Conservation (phyloP, 2,797 vertebrate species). For the Psittacula derbiana region DNA sequence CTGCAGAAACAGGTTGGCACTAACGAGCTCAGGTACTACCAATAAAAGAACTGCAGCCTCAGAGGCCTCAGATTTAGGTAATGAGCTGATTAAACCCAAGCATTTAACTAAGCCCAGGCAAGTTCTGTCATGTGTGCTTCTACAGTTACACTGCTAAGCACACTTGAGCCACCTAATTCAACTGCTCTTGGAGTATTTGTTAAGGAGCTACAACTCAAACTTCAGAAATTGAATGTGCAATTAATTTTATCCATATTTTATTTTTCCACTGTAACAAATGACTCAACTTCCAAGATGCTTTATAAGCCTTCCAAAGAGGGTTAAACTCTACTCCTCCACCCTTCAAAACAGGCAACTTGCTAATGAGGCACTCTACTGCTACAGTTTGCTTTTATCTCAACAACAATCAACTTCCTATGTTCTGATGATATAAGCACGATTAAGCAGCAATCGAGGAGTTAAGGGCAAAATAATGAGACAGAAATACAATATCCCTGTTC, state of each 20-base stretch:
- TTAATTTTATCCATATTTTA: neutral
- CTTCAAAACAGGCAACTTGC: constrained; percentile 2
- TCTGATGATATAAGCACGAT: neutral
- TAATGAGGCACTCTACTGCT: constrained; percentile 5
- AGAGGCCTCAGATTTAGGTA: neutral
- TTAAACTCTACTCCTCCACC: neutral
- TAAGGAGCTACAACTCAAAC: neutral
- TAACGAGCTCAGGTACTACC: neutral
- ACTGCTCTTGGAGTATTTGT: neutral
- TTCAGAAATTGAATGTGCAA: neutral
- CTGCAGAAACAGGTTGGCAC: neutral
- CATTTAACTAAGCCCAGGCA: neutral
- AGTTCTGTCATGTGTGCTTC: neutral
- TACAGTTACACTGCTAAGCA: neutral
- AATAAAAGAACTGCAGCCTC: neutral
- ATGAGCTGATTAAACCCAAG: neutral
- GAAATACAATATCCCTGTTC: neutral
- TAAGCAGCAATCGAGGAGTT: constrained; percentile 32
- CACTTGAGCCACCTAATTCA: neutral
- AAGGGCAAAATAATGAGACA: constrained; percentile 22
- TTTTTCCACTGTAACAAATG: neutral
- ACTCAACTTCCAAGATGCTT: neutral
- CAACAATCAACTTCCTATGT: constrained; percentile 4
- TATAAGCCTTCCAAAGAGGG: neutral
- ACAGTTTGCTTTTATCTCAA: constrained; percentile 40